Conservation (phyloP, 2,797 vertebrate species). For the Ctenochaetus hawaiiensis region DNA sequence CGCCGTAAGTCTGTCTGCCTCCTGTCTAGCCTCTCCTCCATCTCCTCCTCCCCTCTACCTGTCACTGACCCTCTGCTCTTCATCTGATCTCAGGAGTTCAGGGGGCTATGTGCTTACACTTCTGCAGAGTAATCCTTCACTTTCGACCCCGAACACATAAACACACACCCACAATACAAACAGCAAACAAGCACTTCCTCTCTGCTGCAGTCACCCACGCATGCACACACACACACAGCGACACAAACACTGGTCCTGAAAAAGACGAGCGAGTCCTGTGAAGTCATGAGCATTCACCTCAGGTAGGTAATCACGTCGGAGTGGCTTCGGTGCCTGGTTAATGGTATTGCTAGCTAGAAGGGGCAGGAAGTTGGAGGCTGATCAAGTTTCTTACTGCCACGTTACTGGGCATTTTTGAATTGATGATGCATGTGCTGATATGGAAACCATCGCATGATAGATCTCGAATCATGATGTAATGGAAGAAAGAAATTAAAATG, state of each 20-base stretch:
- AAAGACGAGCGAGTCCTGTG: constrained; percentile 42
- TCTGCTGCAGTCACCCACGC: constrained; percentile 33
- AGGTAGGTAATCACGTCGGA: constrained; percentile 60
- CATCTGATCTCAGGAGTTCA: constrained; percentile 47
- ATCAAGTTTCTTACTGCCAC: constrained; percentile 19
- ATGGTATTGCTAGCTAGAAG: constrained; percentile 51
- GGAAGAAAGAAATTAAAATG: constrained; percentile 27
- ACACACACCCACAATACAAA: constrained; percentile 27
- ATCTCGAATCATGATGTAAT: constrained; percentile 25
- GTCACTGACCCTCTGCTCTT: constrained; percentile 52
- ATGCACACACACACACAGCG: constrained; percentile 14
- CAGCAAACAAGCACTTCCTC: constrained; percentile 28
- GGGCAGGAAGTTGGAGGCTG: constrained; percentile 39
- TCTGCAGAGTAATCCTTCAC: constrained; percentile 41
- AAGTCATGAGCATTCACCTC: constrained; percentile 61
- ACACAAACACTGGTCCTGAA: constrained; percentile 17
- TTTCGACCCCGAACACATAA: constrained; percentile 49
- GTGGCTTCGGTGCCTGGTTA: constrained; percentile 50
- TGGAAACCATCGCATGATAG: constrained; percentile 4
- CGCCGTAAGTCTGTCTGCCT: constrained; percentile 44
- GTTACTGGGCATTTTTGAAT: constrained; percentile 34
- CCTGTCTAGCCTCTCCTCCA: constrained; percentile 14
- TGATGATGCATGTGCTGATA: constrained; percentile 25
- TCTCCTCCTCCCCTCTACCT: constrained; percentile 30
- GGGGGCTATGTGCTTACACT: background rate